Evolutionary conservation across 2,113 vertebrate species (phyloP).

Genomic region (Origma solitaria): DNA sequence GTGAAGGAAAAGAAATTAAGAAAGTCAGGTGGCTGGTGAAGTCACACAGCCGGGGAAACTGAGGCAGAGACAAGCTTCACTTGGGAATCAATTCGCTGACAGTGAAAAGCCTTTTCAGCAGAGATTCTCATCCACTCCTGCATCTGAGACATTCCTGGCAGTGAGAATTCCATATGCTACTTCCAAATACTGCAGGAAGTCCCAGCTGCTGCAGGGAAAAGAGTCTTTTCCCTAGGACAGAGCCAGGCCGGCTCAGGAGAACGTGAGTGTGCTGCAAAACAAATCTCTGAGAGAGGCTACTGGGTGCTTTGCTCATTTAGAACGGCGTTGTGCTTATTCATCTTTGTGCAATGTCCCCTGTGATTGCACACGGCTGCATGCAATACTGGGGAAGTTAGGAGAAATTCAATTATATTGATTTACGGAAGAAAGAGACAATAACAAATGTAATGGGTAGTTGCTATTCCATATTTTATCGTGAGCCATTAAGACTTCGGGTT

Average conservation of each 20-base stretch:
- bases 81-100: background rate
- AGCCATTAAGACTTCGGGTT: slow-evolving; percentile 47
- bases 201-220: background rate
- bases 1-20: background rate
- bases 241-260: background rate
- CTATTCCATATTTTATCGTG: slow-evolving; percentile 53
- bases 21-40: background rate
- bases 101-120: background rate
- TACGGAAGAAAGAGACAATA: slow-evolving; percentile 53
- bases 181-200: background rate
- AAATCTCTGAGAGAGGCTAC: background rate
- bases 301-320: background rate
- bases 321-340: background rate
- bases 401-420: slow-evolving; percentile 63
- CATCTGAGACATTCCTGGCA: background rate
- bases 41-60: background rate
- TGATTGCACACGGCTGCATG: background rate
- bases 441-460: slow-evolving; percentile 48
- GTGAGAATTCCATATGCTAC: background rate
- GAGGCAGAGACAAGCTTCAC: background rate
- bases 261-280: background rate
- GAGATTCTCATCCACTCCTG: background rate
- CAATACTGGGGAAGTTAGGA: slow-evolving; percentile 32
- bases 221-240: background rate
- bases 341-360: slow-evolving; percentile 32